These are phyloP conservation scores for Tylochromis polylepis DNA, from an alignment of 2,113 vertebrate species.

Conservation along the genomic window DNA sequence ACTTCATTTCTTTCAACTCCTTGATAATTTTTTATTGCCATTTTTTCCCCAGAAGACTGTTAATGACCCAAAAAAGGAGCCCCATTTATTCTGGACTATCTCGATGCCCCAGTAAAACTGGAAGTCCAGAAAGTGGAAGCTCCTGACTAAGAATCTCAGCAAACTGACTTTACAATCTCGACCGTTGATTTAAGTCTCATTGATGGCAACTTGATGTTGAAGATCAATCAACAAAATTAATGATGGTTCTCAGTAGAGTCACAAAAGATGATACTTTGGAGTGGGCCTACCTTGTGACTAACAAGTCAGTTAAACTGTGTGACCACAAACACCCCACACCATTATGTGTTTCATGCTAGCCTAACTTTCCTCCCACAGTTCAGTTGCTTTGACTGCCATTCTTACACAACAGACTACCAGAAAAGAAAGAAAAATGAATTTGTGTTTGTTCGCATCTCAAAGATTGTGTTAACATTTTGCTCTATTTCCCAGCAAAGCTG, in stretches of 20 bases:
- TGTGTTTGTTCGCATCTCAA: background rate
- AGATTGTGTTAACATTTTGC: conserved; percentile 30
- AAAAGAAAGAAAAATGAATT: background rate
- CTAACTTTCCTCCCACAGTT: background rate
- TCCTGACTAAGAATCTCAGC: background rate
- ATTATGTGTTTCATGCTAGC: background rate
- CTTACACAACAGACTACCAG: background rate
- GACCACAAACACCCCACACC: background rate
- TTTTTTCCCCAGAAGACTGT: background rate
- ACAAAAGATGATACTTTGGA: background rate
- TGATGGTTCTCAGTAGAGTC: too few relatives aligned
- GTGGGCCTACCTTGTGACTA: background rate
- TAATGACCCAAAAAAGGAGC: background rate
- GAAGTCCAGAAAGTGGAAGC: background rate
- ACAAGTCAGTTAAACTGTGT: background rate
- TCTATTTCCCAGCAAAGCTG: conserved; percentile 33
- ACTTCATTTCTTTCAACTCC: background rate
- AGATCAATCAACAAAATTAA: background rate
- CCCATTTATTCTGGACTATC: background rate
- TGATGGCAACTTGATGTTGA: background rate
- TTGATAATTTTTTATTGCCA: background rate
- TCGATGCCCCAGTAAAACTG: background rate
- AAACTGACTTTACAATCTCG: background rate
- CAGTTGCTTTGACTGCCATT: background rate
- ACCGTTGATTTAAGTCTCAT: background rate